phyloP scores from a whole-genome alignment of 1,140 invertebrate species.

The Drosophila nikananu region DNA sequence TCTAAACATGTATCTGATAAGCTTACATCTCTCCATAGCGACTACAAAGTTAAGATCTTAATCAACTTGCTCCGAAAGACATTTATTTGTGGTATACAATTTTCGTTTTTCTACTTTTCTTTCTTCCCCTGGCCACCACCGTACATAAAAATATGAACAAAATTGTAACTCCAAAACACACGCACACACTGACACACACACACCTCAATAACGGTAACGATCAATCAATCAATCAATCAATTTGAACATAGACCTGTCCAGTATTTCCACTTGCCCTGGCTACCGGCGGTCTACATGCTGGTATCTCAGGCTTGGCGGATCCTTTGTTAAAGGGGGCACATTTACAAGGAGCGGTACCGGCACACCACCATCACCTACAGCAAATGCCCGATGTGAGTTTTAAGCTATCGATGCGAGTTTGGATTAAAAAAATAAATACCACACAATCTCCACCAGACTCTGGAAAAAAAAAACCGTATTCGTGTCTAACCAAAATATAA shows the following conservation, averaged over 20 bases:
- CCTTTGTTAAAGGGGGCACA: constrained; percentile 92
- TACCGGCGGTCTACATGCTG: constrained; percentile 85
- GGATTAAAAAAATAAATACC: constrained; percentile 22
- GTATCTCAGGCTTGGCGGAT: constrained; percentile 89
- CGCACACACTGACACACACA: constrained; percentile 23
- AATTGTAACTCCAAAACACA: constrained; percentile 32
- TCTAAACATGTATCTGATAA: constrained; percentile 57
- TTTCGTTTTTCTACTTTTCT: constrained; percentile 81
- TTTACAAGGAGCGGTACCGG: constrained; percentile 91
- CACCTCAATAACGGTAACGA: constrained; percentile 20
- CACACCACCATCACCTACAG: constrained; percentile 90
- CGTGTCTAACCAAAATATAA: constrained; percentile 35
- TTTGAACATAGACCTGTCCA: constrained; percentile 82
- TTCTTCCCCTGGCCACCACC: constrained; percentile 64
- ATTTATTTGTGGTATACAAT: constrained; percentile 71
- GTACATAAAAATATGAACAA: constrained; percentile 32
- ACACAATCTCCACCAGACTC: constrained; percentile 21
- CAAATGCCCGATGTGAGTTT: constrained; percentile 86
- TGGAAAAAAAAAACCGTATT: constrained; percentile 42
- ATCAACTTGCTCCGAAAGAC: constrained; percentile 57
- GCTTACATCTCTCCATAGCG: constrained; percentile 63
- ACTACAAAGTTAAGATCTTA: constrained; percentile 58
- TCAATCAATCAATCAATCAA: constrained; percentile 40
- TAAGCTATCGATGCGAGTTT: constrained; percentile 60
- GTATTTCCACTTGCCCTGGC: constrained; percentile 85